Evolutionary conservation across 2,113 vertebrate genomes (phyloP).

Genomic region (Aptenodytes patagonicus): DNA sequence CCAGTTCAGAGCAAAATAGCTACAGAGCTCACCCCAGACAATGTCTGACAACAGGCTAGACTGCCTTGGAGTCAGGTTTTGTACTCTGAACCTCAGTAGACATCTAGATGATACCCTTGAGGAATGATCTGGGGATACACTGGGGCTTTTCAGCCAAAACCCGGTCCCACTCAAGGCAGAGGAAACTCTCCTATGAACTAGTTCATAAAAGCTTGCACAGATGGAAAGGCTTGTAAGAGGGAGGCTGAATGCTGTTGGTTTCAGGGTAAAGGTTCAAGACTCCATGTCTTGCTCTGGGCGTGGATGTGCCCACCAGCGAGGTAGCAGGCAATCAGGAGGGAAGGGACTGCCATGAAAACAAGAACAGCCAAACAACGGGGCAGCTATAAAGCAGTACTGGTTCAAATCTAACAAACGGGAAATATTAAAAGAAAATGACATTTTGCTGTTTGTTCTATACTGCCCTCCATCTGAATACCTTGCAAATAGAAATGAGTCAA

Average conservation of each 20-base stretch:
- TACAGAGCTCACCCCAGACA: not conserved
- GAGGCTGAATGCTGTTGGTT: not conserved
- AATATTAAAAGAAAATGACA: not conserved
- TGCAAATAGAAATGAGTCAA: not conserved
- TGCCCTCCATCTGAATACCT: not conserved
- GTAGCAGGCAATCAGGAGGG: not conserved
- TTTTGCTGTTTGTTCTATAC: not conserved
- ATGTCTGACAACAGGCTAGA: not conserved
- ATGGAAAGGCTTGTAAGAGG: not conserved
- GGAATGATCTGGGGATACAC: not conserved
- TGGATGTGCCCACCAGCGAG: not conserved
- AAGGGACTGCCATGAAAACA: not conserved
- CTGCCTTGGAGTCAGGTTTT: not conserved
- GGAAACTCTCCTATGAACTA: not conserved
- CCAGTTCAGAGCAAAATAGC: not conserved
- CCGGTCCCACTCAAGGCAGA: not conserved
- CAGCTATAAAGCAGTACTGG: not conserved
- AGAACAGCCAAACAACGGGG: rapidly evolving
- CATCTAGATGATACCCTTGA: not conserved
- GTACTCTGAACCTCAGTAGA: not conserved
- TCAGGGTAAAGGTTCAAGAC: not conserved
- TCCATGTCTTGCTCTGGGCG: not conserved
- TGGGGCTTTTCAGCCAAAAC: not conserved
- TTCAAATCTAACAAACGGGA: not conserved
- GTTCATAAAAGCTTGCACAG: not conserved